Base-by-base conservation (phyloP, 2,113 vertebrate species). In the Sylvicapra grimmia region DNA sequence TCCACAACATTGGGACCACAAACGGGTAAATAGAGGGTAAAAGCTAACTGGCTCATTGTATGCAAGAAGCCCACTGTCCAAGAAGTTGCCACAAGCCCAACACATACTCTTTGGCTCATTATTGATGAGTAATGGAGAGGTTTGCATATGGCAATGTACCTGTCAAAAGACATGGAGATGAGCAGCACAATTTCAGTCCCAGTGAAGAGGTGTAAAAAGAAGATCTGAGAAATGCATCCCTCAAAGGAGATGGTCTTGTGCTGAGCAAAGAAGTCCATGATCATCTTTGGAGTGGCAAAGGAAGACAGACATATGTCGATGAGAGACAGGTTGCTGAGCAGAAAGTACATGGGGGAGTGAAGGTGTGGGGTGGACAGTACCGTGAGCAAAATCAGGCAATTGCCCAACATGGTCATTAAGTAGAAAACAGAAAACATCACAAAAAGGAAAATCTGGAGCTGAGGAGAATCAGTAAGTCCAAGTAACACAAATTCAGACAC, bases 81-180 rank as follows among this genome's bases (percentile, higher is more conserved):
- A 72, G 98, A 97, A 68, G 87, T 88, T 65, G 92, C 36, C 13
- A 98, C 93, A 83, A 98, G 96, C 23, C 89, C 86, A 54, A 89
- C 21, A 86, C 98, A 98, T 1, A 98, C 23, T 72, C 21, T 84
- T 56, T 75, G 96, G 82, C 68, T 98, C 91, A 98, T 96, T 36
- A 98, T 51, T 36, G 91, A 96, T 59, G 94, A 92, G 61, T 98
- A 98, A 92, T 72, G 93, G 19, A 98, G 98, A 75, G 98, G 98
- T 89, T 97, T 98, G 88, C 98, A 97, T 93, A 98, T 98, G 59
- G 98, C 98, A 65, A 98, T 92, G 68, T 98, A 98, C 49, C 98
- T 98, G 75, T 98, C 98, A 91, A 98, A 94, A 93, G 98, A 98
- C 98, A 98, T 98, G 63, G 98, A 96, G 82, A 98, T 98, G 21